These are phyloP conservation scores for Bombus affinis DNA, from an alignment of 1,140 invertebrate genomes.

Conservation along the genomic window DNA sequence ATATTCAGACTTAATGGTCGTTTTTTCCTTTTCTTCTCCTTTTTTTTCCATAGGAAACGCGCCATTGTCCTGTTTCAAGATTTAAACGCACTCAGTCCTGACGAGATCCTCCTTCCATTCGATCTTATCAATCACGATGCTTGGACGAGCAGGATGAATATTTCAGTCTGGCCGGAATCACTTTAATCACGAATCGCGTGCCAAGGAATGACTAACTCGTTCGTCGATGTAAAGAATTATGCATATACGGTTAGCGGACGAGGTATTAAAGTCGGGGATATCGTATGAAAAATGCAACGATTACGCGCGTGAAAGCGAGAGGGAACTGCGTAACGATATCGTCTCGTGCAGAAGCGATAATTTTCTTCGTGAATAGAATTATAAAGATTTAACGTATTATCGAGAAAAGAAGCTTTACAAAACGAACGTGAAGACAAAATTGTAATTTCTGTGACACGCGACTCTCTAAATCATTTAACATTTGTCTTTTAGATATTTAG, in stretches of 20 bases:
- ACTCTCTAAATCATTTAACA: not conserved
- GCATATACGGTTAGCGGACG: not conserved
- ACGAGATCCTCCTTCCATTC: not conserved
- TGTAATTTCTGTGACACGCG: not conserved
- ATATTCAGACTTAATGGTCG: not conserved
- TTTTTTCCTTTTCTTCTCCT: not conserved
- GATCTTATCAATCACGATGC: constrained; percentile 27
- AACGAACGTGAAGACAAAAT: not conserved
- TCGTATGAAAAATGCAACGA: not conserved
- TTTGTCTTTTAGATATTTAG: not conserved
- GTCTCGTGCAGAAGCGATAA: not conserved
- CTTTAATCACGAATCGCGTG: constrained; percentile 42
- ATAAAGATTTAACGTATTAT: not conserved
- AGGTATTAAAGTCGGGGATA: not conserved
- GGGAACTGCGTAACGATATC: not conserved
- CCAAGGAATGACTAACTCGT: constrained; percentile 17
- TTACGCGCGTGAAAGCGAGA: not conserved
- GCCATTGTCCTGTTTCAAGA: constrained; percentile 7
- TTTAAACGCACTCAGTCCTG: not conserved
- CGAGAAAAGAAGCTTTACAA: not conserved
- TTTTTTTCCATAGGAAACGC: not conserved
- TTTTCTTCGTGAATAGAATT: not conserved
- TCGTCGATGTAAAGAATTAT: not conserved
- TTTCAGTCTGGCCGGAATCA: constrained; percentile 10
- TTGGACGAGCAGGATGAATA: constrained; percentile 5